Percentiles rank a stretch among this genome's conserved stretches.
Conservation (phyloP, 2,888 invertebrate species). For the Zygothrica quintamaculata region DNA sequence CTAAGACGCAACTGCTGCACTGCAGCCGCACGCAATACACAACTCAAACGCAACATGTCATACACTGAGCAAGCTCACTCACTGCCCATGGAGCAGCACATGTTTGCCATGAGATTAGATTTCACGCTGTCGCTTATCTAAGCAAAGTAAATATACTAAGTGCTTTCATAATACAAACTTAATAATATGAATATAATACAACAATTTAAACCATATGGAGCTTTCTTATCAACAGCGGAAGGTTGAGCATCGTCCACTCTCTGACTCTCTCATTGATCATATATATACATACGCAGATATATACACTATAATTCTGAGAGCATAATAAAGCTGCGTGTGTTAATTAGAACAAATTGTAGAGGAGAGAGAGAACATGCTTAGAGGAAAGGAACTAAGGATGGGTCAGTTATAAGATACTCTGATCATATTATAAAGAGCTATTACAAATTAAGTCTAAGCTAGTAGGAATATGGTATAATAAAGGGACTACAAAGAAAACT, state of each 20-base stretch:
- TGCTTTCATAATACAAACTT: conserved; percentile 16
- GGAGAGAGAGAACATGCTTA: too few relatives aligned
- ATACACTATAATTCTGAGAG: too few relatives aligned
- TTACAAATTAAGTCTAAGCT: too few relatives aligned
- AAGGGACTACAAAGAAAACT: too few relatives aligned
- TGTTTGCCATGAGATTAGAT: conserved; percentile 47
- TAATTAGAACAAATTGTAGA: too few relatives aligned
- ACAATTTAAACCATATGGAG: conserved; percentile 33
- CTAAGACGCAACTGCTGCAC: conserved; percentile 29
- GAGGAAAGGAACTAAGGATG: too few relatives aligned
- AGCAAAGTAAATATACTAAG: conserved; percentile 33
- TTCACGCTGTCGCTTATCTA: conserved; percentile 33
- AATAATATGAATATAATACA: conserved; percentile 24
- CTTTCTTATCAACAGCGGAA: conserved; percentile 22
- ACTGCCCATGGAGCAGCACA: background rate
- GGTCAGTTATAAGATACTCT: too few relatives aligned
- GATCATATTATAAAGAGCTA: too few relatives aligned
- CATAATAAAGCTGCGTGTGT: too few relatives aligned
- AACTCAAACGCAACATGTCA: conserved; percentile 54
- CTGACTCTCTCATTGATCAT: too few relatives aligned
- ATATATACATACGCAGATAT: too few relatives aligned
- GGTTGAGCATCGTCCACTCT: background rate
- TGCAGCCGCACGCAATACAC: conserved; percentile 42
- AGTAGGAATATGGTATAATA: too few relatives aligned
- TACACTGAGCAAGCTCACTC: conserved; percentile 35